Base-by-base conservation (phyloP, 2,113 vertebrate genomes). In the Podarcis muralis region DNA sequence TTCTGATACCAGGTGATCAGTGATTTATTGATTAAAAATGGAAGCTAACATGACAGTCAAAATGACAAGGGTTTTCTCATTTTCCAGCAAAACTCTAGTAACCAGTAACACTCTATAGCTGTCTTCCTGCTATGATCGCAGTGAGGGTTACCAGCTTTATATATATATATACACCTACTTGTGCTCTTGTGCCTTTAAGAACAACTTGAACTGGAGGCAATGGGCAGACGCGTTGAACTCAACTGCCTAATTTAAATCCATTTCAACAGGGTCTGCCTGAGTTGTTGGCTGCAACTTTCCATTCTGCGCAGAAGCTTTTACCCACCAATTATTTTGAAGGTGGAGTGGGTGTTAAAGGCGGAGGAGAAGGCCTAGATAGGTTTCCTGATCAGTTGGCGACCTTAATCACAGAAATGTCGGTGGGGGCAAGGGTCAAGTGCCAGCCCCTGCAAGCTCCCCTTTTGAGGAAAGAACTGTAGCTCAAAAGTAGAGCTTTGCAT, bases 201-300 rank as follows among this genome's bases (percentile, higher is more conserved):
- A 27, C 23, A 27, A 4, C 5, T 16, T 5, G 1, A 9, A 9
- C 43, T 48, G 43, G 43, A 48, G 43, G 43, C 11, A 53, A 12
- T 53, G 48, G 48, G 48, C 48, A 53, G 48, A 53, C 0, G 48
- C 48, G 0, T 3, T 53, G 48, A 53, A 53, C 48, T 53, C 48
- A 53, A 53, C 11, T 53, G 48, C 48, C 48, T 53, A 53, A 53
- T 53, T 53, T 53, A 53, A 53, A 53, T 53, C 48, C 2, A 53
- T 53, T 53, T 53, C 48, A 53, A 53, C 48, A 53, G 59, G 59
- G 59, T 62, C 59, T 5, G 18, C 59, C 3, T 30, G 6, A n/a
- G 16, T n/a, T 18, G 57, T 4, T 1, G 8, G n/a, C 1, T 5
- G 12, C 22, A 20, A 4, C 18, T 1, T 15, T n/a, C 27, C 27